Evolutionary conservation across 2,113 vertebrate species (phyloP).

Genomic region (Nothobranchius furzeri): DNA sequence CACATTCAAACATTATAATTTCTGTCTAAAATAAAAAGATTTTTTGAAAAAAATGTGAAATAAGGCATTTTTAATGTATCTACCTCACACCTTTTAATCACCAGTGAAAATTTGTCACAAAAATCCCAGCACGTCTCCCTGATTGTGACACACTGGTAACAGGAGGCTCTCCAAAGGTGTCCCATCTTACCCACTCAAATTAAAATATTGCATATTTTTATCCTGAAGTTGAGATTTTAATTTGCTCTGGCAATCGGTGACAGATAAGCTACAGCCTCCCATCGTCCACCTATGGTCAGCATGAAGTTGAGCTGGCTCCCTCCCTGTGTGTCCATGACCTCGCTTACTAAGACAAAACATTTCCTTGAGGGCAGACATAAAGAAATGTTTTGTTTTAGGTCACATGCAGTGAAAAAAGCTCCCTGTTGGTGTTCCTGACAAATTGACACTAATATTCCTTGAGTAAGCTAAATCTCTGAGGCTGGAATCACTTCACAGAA

Average conservation of each 20-base stretch:
- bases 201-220: slow-evolving; percentile 37
- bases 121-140: too few relatives aligned
- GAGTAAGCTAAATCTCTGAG: slow-evolving; percentile 4
- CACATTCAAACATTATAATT: background rate
- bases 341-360: slow-evolving; percentile 10
- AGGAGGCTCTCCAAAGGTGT: background rate
- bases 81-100: background rate
- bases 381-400: slow-evolving; percentile 8
- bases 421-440: slow-evolving; percentile 9
- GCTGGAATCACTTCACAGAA: background rate
- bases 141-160: background rate
- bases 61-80: background rate
- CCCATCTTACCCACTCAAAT: slow-evolving; percentile 36
- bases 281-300: slow-evolving; percentile 43
- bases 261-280: slow-evolving; percentile 37
- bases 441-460: slow-evolving; percentile 2
- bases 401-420: background rate
- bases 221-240: slow-evolving; percentile 26
- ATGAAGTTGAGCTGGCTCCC: slow-evolving; percentile 13
- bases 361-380: slow-evolving; percentile 11
- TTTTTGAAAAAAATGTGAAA: too few relatives aligned
- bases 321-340: slow-evolving; percentile 17
- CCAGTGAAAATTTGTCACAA: slow-evolving; percentile 1
- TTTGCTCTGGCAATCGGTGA: slow-evolving; percentile 43
- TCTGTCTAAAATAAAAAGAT: too few relatives aligned